Evolutionary conservation across 2,888 invertebrate genomes (phyloP), one percentile per base, ranked within the genome.

Genomic region (Caenorhabditis sp.): DNA sequence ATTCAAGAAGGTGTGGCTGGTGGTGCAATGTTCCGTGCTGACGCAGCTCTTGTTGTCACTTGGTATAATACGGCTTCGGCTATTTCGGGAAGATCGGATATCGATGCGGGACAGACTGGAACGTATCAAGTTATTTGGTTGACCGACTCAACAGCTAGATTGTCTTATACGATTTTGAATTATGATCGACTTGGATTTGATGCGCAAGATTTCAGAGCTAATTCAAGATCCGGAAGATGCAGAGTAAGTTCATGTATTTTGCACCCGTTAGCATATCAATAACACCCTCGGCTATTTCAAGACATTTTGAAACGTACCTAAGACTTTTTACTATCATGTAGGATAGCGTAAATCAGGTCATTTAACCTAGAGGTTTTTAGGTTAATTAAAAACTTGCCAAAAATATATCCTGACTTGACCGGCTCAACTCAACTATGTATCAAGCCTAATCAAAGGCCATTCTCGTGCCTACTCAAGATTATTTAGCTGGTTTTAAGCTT

Each of bases 111-210:
- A 49, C 90, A 94, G 93, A 94, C 95, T 1, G 97, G 97, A 88
- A 95, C 95, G 0, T 97, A 95, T 90, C 97, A 99, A 75, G 81
- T 75, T 1, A 75, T 83, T 50, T 83, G 83, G 83, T 65, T 96
- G 10, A 89, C 97, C 63, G 94, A 93, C 0, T 95, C 95, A 0
- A 95, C 96, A 88, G 95, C 95, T 90, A 93, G 94, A 2, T 93
- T 93, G 86, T 95, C 96, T 0, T 99, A 96, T 88, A 94, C 93
- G 0, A 94, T 99, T 64, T 95, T 94, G 89, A 97, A 97, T 90
- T 99, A 97, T 88, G 91, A 92, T 63, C 92, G 93, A 78, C 92
- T 97, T 71, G 93, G 92, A 84, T 97, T 96, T 95, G 95, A 95
- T 69, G 93, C 94, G 7, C 81, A 83, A 66, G 87, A 87, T 67